Conservation (phyloP, 2,888 invertebrate genomes). For the Octonoba sinensis region DNA sequence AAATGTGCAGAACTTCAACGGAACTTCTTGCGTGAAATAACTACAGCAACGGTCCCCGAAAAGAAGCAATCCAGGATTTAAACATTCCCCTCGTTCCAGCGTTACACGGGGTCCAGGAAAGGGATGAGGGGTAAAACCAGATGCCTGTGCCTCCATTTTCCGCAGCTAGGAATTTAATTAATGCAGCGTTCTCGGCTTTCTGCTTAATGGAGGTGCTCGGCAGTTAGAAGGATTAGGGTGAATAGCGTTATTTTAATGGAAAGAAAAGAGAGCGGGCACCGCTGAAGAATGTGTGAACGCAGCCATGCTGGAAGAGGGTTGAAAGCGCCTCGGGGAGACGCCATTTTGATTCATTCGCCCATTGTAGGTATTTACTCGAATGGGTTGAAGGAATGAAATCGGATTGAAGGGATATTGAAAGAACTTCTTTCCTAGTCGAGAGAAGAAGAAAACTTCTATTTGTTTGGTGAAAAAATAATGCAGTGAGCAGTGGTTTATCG, state of each 20-base stretch:
- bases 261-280: conserved; percentile 31
- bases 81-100: conserved; percentile 10
- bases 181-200: conserved; percentile 35
- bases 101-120: conserved; percentile 5
- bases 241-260: conserved; percentile 60
- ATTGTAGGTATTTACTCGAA: conserved; percentile 27
- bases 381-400: conserved; percentile 2
- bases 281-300: conserved; percentile 44
- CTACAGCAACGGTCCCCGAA: too few relatives aligned
- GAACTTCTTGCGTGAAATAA: too few relatives aligned
- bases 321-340: conserved; percentile 28
- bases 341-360: conserved; percentile 56
- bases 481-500: too few relatives aligned
- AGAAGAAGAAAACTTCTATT: too few relatives aligned
- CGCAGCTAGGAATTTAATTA: conserved; percentile 54
- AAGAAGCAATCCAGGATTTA: conserved; percentile 12
- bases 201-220: conserved; percentile 42
- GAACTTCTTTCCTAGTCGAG: too few relatives aligned
- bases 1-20: too few relatives aligned
- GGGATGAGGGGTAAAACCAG: conserved; percentile 2
- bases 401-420: too few relatives aligned
- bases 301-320: conserved; percentile 16
- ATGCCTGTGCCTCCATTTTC: conserved; percentile 9
- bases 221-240: conserved; percentile 58
- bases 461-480: too few relatives aligned